Evolutionary conservation across 2,888 invertebrate genomes (phyloP), one percentile per base, ranked within the genome.

Genomic region (Eristalis intricaria): DNA sequence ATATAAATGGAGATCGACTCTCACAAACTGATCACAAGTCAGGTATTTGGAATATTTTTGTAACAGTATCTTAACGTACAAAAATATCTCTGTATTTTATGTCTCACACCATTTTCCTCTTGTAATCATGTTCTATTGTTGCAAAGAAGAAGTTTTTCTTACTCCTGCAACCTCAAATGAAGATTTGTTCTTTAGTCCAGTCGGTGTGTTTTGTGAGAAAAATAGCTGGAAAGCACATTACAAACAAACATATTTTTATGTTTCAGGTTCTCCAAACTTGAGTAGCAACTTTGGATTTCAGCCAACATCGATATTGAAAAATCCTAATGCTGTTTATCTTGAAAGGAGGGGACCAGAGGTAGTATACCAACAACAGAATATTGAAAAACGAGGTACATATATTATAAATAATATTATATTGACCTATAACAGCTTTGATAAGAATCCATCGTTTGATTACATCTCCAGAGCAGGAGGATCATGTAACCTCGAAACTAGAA

Each of bases 181-280:
- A 89, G 92, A 92, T 87, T 89, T 91, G 50, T 92, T 91, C 89
- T 92, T 91, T 90, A 92, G 92, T 90, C 92, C 92, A 88, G 91
- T 92, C 88, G 92, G 92, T 93, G 90, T 89, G 92, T 50, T 50
- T 50, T 19, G 0, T n/a, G 2, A n/a, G n/a, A 50, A 50, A n/a
- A 1, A 19, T 15, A 19, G 7, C 50, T 69, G 56, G 76, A 13
- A 40, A 43, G n/a, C 23, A 38, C 11, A 26, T 26, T 15, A 26
- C 23, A 60, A 60, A 26, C 23, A 26, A 23, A 26, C 22, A 7
- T 26, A 19, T 35, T 69, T 19, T 32, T 0, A 56, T 65, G 2
- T 68, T 87, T 13, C 68, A 87, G 87, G 87, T 3, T 87, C 87
- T 0, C 87, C 83, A 11, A 66, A 50, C 29, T 58, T 79, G 29